These are phyloP conservation scores for Daubentonia madagascariensis DNA, from an alignment of 2,113 vertebrate species.

Conservation along the genomic window DNA sequence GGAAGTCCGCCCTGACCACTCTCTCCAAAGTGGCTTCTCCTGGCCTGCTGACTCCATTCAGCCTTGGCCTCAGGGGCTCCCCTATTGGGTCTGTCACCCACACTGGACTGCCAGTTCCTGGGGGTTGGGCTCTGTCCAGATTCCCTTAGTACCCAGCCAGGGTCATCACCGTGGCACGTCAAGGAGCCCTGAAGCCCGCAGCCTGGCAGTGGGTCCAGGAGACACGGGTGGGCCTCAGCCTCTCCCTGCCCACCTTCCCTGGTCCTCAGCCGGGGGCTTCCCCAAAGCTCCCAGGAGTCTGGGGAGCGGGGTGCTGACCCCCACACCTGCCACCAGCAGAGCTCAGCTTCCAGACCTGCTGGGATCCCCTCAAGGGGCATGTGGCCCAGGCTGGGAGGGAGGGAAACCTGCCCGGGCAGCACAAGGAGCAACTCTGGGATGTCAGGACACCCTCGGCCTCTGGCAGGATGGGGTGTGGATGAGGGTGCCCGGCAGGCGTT, in stretches of 20 bases:
- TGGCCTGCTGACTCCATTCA: neutral
- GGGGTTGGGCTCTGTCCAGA: neutral
- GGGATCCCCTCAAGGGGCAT: neutral
- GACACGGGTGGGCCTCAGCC: rapidly evolving
- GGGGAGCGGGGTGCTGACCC: rapidly evolving
- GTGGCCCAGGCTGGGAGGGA: neutral
- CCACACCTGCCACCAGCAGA: rapidly evolving
- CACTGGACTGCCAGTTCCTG: rapidly evolving
- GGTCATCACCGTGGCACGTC: rapidly evolving
- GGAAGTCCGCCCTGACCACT: neutral
- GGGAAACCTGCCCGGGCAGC: neutral
- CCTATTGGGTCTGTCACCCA: rapidly evolving
- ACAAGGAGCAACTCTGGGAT: rapidly evolving
- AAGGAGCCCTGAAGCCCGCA: neutral
- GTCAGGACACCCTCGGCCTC: rapidly evolving
- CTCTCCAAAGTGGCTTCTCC: neutral
- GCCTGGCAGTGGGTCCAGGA: neutral
- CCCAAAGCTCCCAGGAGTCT: too few relatives aligned
- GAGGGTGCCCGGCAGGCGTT: neutral
- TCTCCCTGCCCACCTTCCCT: neutral
- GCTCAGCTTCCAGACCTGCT: neutral
- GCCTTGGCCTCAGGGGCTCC: neutral
- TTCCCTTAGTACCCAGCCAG: neutral
- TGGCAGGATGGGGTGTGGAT: rapidly evolving
- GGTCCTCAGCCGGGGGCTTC: neutral